Evolutionary conservation across 2,888 invertebrate species (phyloP), one percentile per base, ranked within the genome.

Genomic region (Molanna angustata): DNA sequence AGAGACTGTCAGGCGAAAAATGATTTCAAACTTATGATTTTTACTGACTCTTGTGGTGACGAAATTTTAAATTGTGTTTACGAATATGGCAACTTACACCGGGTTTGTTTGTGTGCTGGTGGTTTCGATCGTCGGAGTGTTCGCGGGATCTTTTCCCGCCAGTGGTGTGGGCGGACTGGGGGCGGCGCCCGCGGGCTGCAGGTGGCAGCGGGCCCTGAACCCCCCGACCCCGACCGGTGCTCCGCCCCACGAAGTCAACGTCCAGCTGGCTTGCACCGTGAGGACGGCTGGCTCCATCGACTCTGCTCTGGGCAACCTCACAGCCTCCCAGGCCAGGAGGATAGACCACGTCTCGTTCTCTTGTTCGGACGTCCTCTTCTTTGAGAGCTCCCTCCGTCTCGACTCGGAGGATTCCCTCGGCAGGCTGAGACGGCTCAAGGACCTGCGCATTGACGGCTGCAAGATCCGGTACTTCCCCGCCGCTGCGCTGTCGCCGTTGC

Each of bases 401-500:
- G 78, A 78, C 59, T 75, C 73, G 41, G 78, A 76, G 60, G 79
- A 78, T 63, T 85, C 85, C 71, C 73, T 86, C 62, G 78, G 81
- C 45, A 77, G 80, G 53, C 73, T 89, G 61, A 67, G 86, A 78
- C 69, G 83, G 79, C 70, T 90, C 80, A 77, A 88, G 81, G 77
- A 83, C 82, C 64, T 83, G 81, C 64, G 80, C 78, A 78, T 90
- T 66, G 88, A 88, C 61, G 82, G 81, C 67, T 90, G 90, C 70
- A 89, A 89, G 72, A 83, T 90, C 63, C 82, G 86, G 56, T 83
- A 84, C 67, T 78, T 90, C 51, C 86, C 88, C 13, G 81, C 83
- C 7, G 83, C 83, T 54, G 84, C 85, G 47, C 75, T 91, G 64
- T 76, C 82, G 20, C 80, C 84, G 40, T 74, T 89, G 53, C 79